Evolutionary conservation across 2,888 invertebrate species (phyloP), one percentile per base, ranked within the genome.

Genomic region (Noctuana brunneofusca): DNA sequence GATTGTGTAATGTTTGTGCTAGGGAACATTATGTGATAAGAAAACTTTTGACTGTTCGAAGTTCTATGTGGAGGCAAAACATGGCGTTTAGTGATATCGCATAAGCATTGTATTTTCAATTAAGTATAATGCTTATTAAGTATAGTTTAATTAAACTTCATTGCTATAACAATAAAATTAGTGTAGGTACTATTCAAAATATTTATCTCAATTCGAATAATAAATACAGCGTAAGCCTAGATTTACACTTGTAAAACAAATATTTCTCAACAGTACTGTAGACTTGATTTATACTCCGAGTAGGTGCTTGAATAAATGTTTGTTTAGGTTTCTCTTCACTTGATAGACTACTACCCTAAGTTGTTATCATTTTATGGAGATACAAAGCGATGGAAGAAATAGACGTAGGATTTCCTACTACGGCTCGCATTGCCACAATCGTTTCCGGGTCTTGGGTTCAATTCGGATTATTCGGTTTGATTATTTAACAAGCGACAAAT

Each of bases 191-290:
- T 22, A 27, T 14, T 46, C 27, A 46, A 6, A 55, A 57, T 57
- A 22, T 27, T 46, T 30, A 43, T 46, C 18, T 3, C 46, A 56
- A 56, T 24, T 24, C 18, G 12, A 27, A 43, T 56, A 56, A 56
- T 46, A 56, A 56, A 46, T 30, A 56, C 27, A n/a, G 2, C 5
- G 30, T 46, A 46, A 56, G 46, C 43, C 30, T 55, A 55, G 43
- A 30, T 56, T 56, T 46, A 30, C 55, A 41, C 56, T 56, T 46
- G 30, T 56, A 56, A 56, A 27, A 43, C 43, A 56, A 56, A 56
- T 46, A 41, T 41, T 55, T 41, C 38, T 14, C 16, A 56, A 46
- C 56, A 18, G 41, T 24, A 20, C 43, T 56, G 43, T 56, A 56
- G 27, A 30, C 43, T 30, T 56, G 30, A 56, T 46, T 56, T 41